phyloP scores from a whole-genome alignment of 2,797 vertebrate genomes.

The Pseudochromis fuscus region DNA sequence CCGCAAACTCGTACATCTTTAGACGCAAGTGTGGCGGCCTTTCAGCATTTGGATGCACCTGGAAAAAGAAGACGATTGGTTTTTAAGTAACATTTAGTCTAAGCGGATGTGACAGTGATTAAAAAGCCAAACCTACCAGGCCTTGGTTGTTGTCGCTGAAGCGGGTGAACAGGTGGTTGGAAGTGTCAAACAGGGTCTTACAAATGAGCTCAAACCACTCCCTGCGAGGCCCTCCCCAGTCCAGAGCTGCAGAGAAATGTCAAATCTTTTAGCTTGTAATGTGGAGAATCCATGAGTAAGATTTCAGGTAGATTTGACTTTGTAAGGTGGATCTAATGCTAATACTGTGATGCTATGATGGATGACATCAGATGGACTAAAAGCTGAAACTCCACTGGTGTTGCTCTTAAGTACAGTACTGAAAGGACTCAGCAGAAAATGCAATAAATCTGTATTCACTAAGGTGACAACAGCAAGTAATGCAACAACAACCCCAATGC shows the following conservation, averaged over 20 bases:
- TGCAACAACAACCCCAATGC: too few relatives aligned
- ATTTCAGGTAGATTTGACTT: too few relatives aligned
- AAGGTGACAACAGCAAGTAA: too few relatives aligned
- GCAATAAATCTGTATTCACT: too few relatives aligned
- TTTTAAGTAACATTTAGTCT: background rate
- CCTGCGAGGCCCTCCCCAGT: constrained; percentile 97
- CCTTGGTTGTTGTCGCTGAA: constrained; percentile 99
- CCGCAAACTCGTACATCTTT: constrained; percentile 97
- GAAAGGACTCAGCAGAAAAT: too few relatives aligned
- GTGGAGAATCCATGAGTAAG: too few relatives aligned
- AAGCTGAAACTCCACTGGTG: too few relatives aligned
- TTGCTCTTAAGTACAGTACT: too few relatives aligned
- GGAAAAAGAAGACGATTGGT: constrained; percentile 22
- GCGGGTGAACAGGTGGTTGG: constrained; percentile 94
- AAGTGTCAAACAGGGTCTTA: constrained; percentile 96
- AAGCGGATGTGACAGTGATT: background rate
- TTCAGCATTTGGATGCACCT: constrained; percentile 98
- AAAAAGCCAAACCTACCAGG: constrained; percentile 82
- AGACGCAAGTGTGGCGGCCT: constrained; percentile 90
- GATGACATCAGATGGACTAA: too few relatives aligned
- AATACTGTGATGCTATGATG: too few relatives aligned
- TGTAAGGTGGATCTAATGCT: too few relatives aligned
- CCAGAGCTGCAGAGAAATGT: constrained; percentile 87
- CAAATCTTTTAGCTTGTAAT: too few relatives aligned
- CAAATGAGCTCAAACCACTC: constrained; percentile 99